Base-by-base conservation (phyloP, 2,113 vertebrate species). In the Nesogale talazaci region DNA sequence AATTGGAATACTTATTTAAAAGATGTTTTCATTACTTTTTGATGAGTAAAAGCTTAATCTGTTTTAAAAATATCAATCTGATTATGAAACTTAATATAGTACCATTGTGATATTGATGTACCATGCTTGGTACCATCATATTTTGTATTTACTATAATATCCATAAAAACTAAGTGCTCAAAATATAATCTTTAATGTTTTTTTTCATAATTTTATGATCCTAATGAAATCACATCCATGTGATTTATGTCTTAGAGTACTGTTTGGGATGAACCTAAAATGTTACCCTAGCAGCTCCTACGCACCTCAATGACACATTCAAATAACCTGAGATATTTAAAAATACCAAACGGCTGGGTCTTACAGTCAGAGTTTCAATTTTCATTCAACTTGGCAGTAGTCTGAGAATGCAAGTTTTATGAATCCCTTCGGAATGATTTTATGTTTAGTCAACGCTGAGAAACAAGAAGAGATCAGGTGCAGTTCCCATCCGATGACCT, bases 181-280 rank as follows among this genome's bases (percentile, higher is more conserved):
- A 91, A 83, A 17, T 77, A 67, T 0, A 61, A 1, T 63, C 70
- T 77, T 52, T 72, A 2, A 85, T 70, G 11, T 65, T 89, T 52
- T 52, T 52, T 89, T 65, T 67, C 27, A 80, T 22, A 38, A 42
- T 75, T 83, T 61, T 90, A 83, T 65, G 9, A 22, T 65, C 1
- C 6, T 65, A 65, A 65, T 65, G 23, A 65, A 25, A 25, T 29
- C 27, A 25, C 9, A 25, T 2, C 27, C 3, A 25, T 65, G 59
- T 27, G 23, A 65, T 61, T 19, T 61, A 25, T 25, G 8, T 65
- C 63, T 65, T 78, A 67, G 59, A 67, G 2, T 29, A 16, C 31
- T 67, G 1, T 86, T 88, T 82, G 36, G 85, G 57, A 63, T 82
- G 20, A 87, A 88, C 20, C 31, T 74, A 85, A 93, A 79, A 4